phyloP scores from a whole-genome alignment of 2,113 vertebrate species.

The Gavia stellata region DNA sequence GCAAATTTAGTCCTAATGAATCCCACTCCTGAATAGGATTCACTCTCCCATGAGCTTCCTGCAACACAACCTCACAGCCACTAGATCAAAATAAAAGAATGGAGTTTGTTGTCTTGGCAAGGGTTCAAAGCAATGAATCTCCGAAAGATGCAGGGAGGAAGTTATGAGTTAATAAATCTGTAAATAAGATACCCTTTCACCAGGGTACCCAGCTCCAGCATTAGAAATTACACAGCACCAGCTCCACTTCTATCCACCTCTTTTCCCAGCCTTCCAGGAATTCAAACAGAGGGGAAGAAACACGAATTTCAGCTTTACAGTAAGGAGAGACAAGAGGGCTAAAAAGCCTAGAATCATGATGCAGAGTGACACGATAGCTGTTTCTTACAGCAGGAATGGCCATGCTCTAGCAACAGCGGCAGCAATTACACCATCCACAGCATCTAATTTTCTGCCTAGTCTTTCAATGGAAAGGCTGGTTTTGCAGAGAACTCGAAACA shows the following conservation, averaged over 20 bases:
- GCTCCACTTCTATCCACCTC: background rate
- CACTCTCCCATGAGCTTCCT: background rate
- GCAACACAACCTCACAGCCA: background rate
- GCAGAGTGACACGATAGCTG: background rate
- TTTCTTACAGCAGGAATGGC: background rate
- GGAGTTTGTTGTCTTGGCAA: background rate
- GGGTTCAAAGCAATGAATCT: background rate
- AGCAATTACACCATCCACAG: background rate
- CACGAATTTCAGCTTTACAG: background rate
- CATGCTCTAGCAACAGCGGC: background rate
- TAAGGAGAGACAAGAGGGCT: background rate
- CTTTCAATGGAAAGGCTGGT: background rate
- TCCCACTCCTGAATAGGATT: background rate
- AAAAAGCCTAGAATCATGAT: background rate
- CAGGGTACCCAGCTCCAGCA: background rate
- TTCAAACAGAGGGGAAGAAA: background rate
- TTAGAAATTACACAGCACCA: background rate
- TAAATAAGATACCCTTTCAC: background rate
- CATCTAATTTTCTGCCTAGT: background rate
- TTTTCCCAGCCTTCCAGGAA: background rate
- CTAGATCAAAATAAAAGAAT: background rate
- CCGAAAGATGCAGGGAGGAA: background rate
- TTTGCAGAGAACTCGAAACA: background rate
- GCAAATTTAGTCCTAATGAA: background rate
- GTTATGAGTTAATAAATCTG: background rate